These are phyloP conservation scores for Camponotus fellah DNA, from an alignment of 2,888 invertebrate species.

Conservation along the genomic window DNA sequence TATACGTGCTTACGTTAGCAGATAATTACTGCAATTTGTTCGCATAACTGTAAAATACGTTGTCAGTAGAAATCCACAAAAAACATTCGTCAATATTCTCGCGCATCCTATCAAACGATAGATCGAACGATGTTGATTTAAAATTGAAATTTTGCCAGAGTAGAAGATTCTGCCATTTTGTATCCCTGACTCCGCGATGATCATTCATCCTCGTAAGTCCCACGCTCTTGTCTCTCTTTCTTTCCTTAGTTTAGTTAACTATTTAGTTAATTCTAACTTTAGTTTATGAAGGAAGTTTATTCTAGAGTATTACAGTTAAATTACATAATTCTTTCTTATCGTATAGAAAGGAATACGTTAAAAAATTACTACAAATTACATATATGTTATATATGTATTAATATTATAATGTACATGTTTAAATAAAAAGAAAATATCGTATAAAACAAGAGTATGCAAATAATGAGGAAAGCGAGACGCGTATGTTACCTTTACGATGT, in stretches of 20 bases:
- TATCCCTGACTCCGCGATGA: conserved; percentile 36
- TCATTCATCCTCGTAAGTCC: conserved; percentile 28
- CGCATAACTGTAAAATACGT: not conserved
- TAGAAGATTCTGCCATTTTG: conserved; percentile 40
- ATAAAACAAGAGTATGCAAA: not conserved
- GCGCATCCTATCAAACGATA: conserved; percentile 59
- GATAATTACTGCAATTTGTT: not conserved
- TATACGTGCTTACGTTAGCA: no score
- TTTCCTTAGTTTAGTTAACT: not conserved
- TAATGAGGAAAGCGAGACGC: not conserved
- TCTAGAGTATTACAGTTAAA: not conserved
- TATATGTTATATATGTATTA: no score
- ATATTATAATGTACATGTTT: no score
- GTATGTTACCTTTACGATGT: not conserved
- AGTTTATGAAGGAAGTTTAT: conserved; percentile 10
- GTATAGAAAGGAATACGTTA: not conserved
- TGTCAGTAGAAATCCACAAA: conserved; percentile 27
- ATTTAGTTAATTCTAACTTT: not conserved
- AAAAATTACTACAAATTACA: not conserved
- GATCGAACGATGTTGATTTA: conserved; percentile 62
- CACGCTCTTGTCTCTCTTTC: conserved; percentile 7
- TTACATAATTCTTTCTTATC: conserved; percentile 14
- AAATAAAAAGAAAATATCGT: not conserved
- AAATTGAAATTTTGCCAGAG: conserved; percentile 64
- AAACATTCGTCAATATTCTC: conserved; percentile 48